phyloP scores from a whole-genome alignment of 1,140 invertebrate species.

The Eurosta solidaginis region DNA sequence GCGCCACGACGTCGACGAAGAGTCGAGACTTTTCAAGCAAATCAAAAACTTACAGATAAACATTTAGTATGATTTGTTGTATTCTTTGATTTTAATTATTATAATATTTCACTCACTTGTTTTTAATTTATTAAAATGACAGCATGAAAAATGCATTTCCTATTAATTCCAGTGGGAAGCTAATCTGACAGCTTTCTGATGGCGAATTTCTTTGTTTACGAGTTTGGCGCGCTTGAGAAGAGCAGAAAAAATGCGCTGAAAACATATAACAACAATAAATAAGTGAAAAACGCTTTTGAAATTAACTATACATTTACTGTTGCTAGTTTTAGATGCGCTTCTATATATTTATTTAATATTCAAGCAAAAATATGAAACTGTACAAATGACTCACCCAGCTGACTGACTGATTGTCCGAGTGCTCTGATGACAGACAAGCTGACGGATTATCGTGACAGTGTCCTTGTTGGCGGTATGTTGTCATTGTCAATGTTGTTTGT shows the following conservation, averaged over 20 bases:
- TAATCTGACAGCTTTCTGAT: neutral
- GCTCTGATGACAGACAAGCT: neutral
- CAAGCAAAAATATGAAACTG: neutral
- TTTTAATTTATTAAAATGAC: conserved; percentile 10
- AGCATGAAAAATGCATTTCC: conserved; percentile 24
- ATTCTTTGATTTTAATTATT: conserved; percentile 20
- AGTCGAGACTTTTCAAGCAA: neutral
- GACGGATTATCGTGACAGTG: conserved; percentile 20
- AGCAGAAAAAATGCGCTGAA: no score
- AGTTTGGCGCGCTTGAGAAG: neutral
- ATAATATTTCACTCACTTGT: conserved; percentile 22
- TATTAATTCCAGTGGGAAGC: conserved; percentile 7
- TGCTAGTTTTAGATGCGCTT: neutral
- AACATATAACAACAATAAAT: no score
- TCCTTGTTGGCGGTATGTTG: neutral
- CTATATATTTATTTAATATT: neutral
- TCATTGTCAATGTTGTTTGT: neutral
- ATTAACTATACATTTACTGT: neutral
- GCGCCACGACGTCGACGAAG: neutral
- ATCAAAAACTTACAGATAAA: neutral
- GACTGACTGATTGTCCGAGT: neutral
- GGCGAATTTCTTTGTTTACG: conserved; percentile 7
- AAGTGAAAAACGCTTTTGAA: neutral
- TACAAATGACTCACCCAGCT: neutral
- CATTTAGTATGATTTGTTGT: conserved; percentile 10